phyloP scores from a whole-genome alignment of 2,113 vertebrate species.

The Buteo buteo region DNA sequence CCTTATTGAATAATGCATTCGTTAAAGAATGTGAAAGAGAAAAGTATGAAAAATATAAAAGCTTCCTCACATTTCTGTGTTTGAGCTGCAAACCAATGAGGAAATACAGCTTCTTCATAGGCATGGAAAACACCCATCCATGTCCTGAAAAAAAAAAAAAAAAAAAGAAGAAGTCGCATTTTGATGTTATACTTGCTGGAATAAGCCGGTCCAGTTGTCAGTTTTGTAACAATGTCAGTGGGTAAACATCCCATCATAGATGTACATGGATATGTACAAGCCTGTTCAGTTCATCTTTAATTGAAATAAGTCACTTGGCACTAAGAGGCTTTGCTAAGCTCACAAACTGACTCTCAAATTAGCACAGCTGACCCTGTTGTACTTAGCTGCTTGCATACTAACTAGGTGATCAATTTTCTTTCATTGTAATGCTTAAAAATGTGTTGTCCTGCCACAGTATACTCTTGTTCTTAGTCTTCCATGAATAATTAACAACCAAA shows the following conservation, averaged over 20 bases:
- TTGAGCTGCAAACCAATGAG: neutral
- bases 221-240: neutral
- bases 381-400: constrained; percentile 37
- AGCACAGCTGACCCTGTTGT: constrained; percentile 6
- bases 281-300: constrained; percentile 58
- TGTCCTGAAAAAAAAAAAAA: neutral
- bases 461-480: constrained; percentile 40
- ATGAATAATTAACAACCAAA: constrained; percentile 57
- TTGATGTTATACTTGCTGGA: neutral
- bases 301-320: constrained; percentile 60
- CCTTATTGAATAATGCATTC: neutral
- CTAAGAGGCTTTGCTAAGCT: constrained; percentile 27
- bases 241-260: neutral
- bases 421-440: constrained; percentile 32
- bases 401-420: constrained; percentile 50
- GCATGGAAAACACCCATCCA: neutral
- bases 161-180: neutral
- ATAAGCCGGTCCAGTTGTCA: neutral
- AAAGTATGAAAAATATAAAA: neutral
- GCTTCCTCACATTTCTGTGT: neutral
- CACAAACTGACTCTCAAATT: constrained; percentile 40
- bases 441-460: neutral
- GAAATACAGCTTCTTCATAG: neutral
- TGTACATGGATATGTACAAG: neutral
- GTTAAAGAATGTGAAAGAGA: neutral